These are phyloP conservation scores for Herpetotheres cachinnans DNA, from an alignment of 2,113 vertebrate species.

Conservation along the genomic window DNA sequence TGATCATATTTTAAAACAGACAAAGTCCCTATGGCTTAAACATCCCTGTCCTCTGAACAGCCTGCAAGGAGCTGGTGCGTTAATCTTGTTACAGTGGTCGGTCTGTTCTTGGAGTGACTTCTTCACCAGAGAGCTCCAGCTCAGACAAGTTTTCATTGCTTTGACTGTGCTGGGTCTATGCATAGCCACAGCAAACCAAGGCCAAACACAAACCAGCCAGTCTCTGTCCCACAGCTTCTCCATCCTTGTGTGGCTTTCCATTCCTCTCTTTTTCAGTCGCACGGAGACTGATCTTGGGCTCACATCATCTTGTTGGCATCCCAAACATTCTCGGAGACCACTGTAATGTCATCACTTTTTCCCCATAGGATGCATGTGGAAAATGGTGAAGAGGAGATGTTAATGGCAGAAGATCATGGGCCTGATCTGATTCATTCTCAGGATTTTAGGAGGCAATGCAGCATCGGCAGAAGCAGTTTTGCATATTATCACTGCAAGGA, in stretches of 20 bases:
- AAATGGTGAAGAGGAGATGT: background rate
- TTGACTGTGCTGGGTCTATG: background rate
- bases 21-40: background rate
- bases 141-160: background rate
- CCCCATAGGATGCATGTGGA: background rate
- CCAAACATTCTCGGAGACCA: background rate
- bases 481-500: background rate
- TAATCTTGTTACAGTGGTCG: background rate
- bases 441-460: background rate
- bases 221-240: background rate
- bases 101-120: background rate
- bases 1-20: background rate
- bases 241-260: background rate
- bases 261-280: background rate
- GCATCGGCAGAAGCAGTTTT: background rate
- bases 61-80: background rate
- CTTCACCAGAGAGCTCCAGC: background rate
- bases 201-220: background rate
- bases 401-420: background rate
- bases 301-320: background rate
- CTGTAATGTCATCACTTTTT: background rate
- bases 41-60: background rate
- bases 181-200: background rate
- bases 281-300: background rate
- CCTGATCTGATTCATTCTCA: slow-evolving; percentile 4